Conservation (phyloP, 2,113 vertebrate species). For the Heteronetta atricapilla region DNA sequence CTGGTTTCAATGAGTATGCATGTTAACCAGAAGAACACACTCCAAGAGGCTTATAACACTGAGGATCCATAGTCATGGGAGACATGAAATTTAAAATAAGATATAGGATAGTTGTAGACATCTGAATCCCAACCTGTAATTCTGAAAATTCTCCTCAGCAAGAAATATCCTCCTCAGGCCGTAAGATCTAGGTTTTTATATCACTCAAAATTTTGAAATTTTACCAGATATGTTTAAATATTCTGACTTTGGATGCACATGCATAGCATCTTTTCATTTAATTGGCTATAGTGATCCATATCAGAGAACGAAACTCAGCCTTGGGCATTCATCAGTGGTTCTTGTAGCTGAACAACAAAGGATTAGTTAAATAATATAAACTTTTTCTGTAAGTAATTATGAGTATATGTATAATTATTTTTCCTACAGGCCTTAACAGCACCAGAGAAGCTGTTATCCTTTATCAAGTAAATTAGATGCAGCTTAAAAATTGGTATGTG, state of each 20-base stretch:
- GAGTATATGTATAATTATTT: conserved; percentile 46
- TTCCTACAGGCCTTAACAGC: conserved; percentile 33
- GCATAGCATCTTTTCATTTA: neutral
- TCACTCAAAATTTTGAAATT: neutral
- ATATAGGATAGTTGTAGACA: neutral
- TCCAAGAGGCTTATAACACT: accelerated
- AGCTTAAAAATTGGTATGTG: conserved; percentile 20
- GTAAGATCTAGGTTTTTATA: neutral
- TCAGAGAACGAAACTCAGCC: neutral
- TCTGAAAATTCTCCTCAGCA: neutral
- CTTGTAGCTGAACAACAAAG: conserved; percentile 12
- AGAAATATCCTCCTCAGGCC: neutral
- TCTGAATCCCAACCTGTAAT: neutral
- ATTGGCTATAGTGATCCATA: neutral
- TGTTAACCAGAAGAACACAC: neutral
- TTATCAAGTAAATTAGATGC: conserved; percentile 41
- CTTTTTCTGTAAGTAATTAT: conserved; percentile 43
- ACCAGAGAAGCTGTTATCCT: conserved; percentile 37
- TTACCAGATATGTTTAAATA: neutral
- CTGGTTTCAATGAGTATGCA: neutral
- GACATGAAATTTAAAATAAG: neutral
- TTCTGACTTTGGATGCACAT: neutral
- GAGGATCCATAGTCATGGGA: neutral
- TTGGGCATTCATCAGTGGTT: neutral
- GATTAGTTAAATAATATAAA: conserved; percentile 26